Conservation (phyloP, 2,888 invertebrate genomes). For the Pseudanteris insignis region DNA sequence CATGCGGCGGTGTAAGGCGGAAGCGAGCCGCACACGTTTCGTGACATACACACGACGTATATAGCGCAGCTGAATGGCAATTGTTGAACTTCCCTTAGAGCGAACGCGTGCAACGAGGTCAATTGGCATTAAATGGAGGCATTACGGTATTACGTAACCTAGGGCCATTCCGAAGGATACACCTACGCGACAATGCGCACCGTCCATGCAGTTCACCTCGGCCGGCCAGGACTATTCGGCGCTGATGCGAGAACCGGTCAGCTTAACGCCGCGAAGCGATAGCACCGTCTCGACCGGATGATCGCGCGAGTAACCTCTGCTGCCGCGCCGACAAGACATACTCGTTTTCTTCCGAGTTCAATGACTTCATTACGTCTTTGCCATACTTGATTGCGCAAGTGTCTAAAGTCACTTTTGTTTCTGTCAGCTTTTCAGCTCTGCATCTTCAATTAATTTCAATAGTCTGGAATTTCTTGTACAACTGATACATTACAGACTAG, state of each 20-base stretch:
- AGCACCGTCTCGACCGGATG: constrained; percentile 34
- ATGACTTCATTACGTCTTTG: constrained; percentile 25
- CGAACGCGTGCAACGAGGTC: constrained; percentile 66
- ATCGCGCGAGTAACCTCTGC: constrained; percentile 14
- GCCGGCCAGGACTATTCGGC: constrained; percentile 34
- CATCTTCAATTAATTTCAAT: too few species aligned
- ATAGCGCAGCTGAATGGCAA: constrained; percentile 62
- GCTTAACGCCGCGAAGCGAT: constrained; percentile 13
- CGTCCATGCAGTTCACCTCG: too few species aligned
- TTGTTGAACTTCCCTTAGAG: constrained; percentile 66
- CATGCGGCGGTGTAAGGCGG: constrained; percentile 46
- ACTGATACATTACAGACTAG: too few species aligned
- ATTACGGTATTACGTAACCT: constrained; percentile 65
- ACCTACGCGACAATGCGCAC: constrained; percentile 53
- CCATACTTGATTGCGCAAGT: constrained; percentile 10
- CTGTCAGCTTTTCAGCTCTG: too few species aligned
- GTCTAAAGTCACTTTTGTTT: too few species aligned
- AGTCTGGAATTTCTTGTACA: too few species aligned
- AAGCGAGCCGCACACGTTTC: constrained; percentile 45
- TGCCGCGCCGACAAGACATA: constrained; percentile 7
- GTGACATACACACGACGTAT: constrained; percentile 43
- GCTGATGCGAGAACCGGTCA: constrained; percentile 32
- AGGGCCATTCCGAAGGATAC: constrained; percentile 65
- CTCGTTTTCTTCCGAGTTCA: constrained; percentile 36
- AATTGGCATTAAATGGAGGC: constrained; percentile 65